Evolutionary conservation across 2,797 vertebrate species (phyloP), one percentile per base, ranked within the genome.

Genomic region (Austrolebias charrua): DNA sequence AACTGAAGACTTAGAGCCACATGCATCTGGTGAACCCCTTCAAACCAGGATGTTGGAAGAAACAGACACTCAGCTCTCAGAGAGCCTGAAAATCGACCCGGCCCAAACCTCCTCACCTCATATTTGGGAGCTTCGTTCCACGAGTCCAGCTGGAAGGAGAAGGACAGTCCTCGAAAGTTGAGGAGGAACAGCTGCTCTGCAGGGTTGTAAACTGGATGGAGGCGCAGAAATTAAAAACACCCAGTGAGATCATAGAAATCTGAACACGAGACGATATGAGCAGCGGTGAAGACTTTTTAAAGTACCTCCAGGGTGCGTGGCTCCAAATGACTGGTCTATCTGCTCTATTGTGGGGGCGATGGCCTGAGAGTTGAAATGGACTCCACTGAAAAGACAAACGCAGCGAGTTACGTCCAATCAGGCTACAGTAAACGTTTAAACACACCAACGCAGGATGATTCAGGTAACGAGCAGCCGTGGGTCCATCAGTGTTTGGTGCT

Each of bases 241-340:
- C 15, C 3, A 14, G 10, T 19, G 18, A 47, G 44, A 18, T 46
- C 2, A 46, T 9, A 18, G 7, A 33, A 1, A n/a, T 14, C 7
- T 16, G 5, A 11, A 11, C 3, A 40, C 10, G 28, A 2, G 1
- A 2, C 24, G 18, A 3, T 1, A 0, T 13, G n/a, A 19, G 7
- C 12, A 14, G 12, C 0, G 57, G 49, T 24, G 38, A 42, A 60
- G 47, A 19, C 14, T 43, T 57, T 59, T 18, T 40, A 6, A 40
- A 84, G 87, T 92, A 98, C 98, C 96, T 96, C 98, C 98, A 84
- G 98, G 98, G 86, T 99, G 98, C 3, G 98, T 99, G 63, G 98
- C 98, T 82, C 98, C 98, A 84, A 99, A 99, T 5, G 98, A 99
- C 92, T 99, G 98, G 90, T 99, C 98, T 81, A 99, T 98, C 86